Conservation (phyloP, 2,113 vertebrate species). For the Oreocharis arfaki region DNA sequence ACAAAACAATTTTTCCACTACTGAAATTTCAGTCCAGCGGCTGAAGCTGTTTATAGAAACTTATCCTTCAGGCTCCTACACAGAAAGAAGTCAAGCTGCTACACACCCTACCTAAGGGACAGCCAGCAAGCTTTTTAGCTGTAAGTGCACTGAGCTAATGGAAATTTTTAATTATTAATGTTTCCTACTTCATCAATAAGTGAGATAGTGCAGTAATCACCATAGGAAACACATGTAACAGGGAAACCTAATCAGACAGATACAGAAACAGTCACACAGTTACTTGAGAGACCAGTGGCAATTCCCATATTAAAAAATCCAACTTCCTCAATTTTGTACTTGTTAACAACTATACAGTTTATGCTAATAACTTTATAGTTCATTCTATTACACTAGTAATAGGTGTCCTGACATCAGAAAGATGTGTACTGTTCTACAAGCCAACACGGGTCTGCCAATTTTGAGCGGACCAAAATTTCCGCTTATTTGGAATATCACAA, state of each 20-base stretch:
- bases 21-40: neutral
- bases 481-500: neutral
- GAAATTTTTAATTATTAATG: slow-evolving; percentile 22
- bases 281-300: neutral
- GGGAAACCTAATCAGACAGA: neutral
- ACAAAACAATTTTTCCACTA: neutral
- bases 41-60: neutral
- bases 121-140: neutral
- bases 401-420: neutral
- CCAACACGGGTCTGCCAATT: neutral
- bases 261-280: neutral
- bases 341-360: neutral
- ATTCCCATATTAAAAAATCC: neutral
- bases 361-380: neutral
- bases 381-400: neutral
- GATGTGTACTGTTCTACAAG: neutral
- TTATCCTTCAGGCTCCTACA: neutral
- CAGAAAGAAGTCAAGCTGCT: neutral
- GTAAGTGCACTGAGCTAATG: neutral
- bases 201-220: neutral
- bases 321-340: neutral
- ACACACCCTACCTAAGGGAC: neutral
- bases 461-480: neutral
- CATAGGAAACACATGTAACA: neutral
- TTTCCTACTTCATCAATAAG: slow-evolving; percentile 13